These are phyloP conservation scores for Himalopsyche phryganea DNA, from an alignment of 1,140 invertebrate genomes.

Conservation along the genomic window DNA sequence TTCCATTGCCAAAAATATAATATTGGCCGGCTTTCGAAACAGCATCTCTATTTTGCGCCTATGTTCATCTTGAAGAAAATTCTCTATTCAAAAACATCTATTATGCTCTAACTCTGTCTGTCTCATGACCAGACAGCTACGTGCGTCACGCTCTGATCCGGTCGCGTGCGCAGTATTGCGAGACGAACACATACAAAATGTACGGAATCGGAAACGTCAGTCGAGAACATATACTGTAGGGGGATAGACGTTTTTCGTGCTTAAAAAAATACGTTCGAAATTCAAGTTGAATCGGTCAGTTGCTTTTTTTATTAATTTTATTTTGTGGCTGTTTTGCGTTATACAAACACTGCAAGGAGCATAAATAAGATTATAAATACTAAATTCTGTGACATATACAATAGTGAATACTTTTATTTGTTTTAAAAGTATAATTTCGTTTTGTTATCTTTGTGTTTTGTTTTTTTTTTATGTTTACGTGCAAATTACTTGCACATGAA, in stretches of 20 bases:
- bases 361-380: too few species aligned
- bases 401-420: too few species aligned
- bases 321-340: too few species aligned
- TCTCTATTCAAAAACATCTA: too few species aligned
- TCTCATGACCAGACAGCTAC: neutral
- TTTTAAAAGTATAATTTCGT: neutral
- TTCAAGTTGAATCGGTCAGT: conserved; percentile 13
- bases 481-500: too few species aligned
- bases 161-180: conserved; percentile 24
- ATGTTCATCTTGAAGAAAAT: neutral
- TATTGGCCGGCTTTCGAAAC: conserved; percentile 21
- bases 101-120: conserved; percentile 2
- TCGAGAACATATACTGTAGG: conserved; percentile 8
- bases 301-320: conserved; percentile 4
- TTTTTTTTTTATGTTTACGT: conserved; percentile 8
- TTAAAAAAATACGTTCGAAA: conserved; percentile 7
- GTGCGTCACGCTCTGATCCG: conserved; percentile 13
- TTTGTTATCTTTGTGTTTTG: conserved; percentile 1
- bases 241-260: conserved; percentile 13
- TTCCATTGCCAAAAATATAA: conserved; percentile 18
- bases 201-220: conserved; percentile 16
- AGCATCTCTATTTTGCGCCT: neutral
- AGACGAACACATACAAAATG: neutral
- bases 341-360: too few species aligned
- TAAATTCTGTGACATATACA: too few species aligned